Conservation (phyloP, 2,888 invertebrate genomes). For the Itoplectis maculator region DNA sequence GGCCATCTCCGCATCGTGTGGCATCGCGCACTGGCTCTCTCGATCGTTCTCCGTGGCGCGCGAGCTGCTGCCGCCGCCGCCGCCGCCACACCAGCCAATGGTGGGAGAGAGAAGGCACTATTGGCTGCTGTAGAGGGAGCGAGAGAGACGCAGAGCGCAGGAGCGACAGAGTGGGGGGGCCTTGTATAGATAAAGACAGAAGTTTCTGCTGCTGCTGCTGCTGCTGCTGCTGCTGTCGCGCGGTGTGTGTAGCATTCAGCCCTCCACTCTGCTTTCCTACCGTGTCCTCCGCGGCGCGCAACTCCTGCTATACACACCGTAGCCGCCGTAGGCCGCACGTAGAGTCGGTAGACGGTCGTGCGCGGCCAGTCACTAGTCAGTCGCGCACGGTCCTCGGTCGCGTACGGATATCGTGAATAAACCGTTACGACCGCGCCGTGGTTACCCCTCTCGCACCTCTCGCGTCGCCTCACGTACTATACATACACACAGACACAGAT, state of each 20-base stretch:
- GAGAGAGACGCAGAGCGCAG: constrained; percentile 27
- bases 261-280: constrained; percentile 57
- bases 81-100: constrained; percentile 46
- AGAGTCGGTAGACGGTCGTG: constrained; percentile 70
- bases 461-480: constrained; percentile 7
- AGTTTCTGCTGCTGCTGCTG: constrained; percentile 32
- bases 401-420: constrained; percentile 62
- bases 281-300: constrained; percentile 65
- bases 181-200: constrained; percentile 51
- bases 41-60: constrained; percentile 58
- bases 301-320: constrained; percentile 54
- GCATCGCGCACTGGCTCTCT: constrained; percentile 61
- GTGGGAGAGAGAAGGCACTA: constrained; percentile 55
- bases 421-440: constrained; percentile 43
- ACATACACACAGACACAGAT: neutral
- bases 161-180: constrained; percentile 6
- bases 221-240: constrained; percentile 34
- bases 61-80: constrained; percentile 48
- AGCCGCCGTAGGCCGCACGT: constrained; percentile 40
- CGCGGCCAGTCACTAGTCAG: constrained; percentile 73
- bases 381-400: constrained; percentile 78
- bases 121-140: neutral
- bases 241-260: constrained; percentile 51
- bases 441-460: constrained; percentile 54
- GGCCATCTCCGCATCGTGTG: constrained; percentile 65